phyloP scores from a whole-genome alignment of 2,888 invertebrate genomes.

The Dynastes maya region DNA sequence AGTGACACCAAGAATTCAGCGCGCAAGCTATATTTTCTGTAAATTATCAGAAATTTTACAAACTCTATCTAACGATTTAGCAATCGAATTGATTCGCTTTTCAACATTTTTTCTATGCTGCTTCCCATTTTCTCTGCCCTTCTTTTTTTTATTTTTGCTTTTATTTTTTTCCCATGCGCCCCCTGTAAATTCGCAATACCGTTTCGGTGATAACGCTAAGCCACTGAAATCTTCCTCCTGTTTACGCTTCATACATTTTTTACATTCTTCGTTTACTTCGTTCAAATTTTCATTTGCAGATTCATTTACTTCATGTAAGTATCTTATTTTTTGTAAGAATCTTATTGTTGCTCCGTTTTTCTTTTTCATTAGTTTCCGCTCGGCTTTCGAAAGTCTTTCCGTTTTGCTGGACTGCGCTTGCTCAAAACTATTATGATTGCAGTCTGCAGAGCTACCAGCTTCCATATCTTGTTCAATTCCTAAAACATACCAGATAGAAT shows the following conservation, averaged over 20 bases:
- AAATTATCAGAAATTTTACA: constrained; percentile 65
- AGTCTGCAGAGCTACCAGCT: constrained; percentile 56
- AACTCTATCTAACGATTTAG: constrained; percentile 62
- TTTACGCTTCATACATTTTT: constrained; percentile 55
- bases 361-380: constrained; percentile 65
- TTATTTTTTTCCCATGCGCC: constrained; percentile 58
- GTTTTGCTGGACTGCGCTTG: constrained; percentile 61
- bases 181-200: constrained; percentile 53
- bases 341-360: constrained; percentile 54
- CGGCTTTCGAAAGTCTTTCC: constrained; percentile 65
- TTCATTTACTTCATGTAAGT: constrained; percentile 43
- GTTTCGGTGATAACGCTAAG: constrained; percentile 51
- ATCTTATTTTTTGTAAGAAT: constrained; percentile 41
- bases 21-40: not conserved
- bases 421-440: constrained; percentile 64
- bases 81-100: constrained; percentile 62
- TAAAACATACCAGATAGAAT: constrained; percentile 5
- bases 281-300: constrained; percentile 19
- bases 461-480: constrained; percentile 65
- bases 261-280: constrained; percentile 38
- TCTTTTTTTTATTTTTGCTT: constrained; percentile 59
- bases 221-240: constrained; percentile 33
- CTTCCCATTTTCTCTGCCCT: constrained; percentile 57
- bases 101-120: constrained; percentile 58
- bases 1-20: not conserved